Evolutionary conservation across 2,888 invertebrate genomes (phyloP).

Genomic region (Abrostola triplasia): DNA sequence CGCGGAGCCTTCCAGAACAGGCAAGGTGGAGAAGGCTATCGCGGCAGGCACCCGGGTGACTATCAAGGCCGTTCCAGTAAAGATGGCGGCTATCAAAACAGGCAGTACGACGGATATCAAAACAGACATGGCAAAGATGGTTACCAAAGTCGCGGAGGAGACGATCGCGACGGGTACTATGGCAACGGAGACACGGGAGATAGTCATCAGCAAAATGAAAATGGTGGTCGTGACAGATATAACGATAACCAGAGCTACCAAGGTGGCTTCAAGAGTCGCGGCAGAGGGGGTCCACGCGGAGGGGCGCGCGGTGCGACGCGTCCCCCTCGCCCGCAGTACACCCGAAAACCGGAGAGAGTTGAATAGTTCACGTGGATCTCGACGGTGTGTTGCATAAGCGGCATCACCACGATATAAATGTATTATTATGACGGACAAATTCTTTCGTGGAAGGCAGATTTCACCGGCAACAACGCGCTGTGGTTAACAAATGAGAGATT

Average conservation of each 20-base stretch:
- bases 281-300: slow-evolving; percentile 81
- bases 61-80: slow-evolving; percentile 74
- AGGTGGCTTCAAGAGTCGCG: slow-evolving; percentile 88
- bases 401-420: slow-evolving; percentile 58
- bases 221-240: slow-evolving; percentile 86
- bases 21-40: slow-evolving; percentile 75
- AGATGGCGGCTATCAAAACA: slow-evolving; percentile 75
- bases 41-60: slow-evolving; percentile 70
- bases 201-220: slow-evolving; percentile 82
- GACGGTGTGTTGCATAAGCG: slow-evolving; percentile 57
- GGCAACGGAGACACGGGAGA: slow-evolving; percentile 81
- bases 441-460: slow-evolving; percentile 91
- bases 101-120: slow-evolving; percentile 78
- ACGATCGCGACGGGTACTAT: slow-evolving; percentile 73
- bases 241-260: slow-evolving; percentile 84
- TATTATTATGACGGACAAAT: slow-evolving; percentile 78
- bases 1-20: slow-evolving; percentile 76
- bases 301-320: slow-evolving; percentile 63
- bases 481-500: slow-evolving; percentile 88
- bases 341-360: slow-evolving; percentile 77
- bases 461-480: slow-evolving; percentile 91
- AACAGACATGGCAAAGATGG: slow-evolving; percentile 73
- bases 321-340: slow-evolving; percentile 73
- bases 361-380: slow-evolving; percentile 67
- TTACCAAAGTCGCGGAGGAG: slow-evolving; percentile 70